These are phyloP conservation scores for Chaetodon trifasciatus DNA, from an alignment of 2,797 vertebrate species.

Conservation along the genomic window DNA sequence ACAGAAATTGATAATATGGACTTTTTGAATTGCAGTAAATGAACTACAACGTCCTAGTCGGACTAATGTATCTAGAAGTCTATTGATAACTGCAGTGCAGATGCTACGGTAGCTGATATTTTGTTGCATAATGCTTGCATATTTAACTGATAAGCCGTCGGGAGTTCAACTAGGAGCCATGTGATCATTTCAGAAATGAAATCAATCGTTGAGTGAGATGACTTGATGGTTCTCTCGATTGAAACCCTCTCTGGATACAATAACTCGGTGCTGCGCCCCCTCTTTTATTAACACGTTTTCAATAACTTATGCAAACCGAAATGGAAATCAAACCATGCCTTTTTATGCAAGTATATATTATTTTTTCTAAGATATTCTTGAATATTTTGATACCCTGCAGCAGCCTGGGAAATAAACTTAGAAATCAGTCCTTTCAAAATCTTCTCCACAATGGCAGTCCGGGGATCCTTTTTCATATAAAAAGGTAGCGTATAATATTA, in stretches of 20 bases:
- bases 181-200: constrained; percentile 42
- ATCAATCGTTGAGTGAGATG: constrained; percentile 43
- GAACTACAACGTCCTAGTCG: neutral
- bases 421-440: constrained; percentile 46
- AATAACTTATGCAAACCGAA: constrained; percentile 62
- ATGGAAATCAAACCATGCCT: constrained; percentile 53
- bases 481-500: constrained; percentile 44
- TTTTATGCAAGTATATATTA: constrained; percentile 56
- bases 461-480: constrained; percentile 52
- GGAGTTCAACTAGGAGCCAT: constrained; percentile 18
- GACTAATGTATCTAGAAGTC: neutral
- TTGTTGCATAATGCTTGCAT: neutral
- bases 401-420: constrained; percentile 66
- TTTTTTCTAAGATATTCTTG: constrained; percentile 42
- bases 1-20: neutral
- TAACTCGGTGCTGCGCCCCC: constrained; percentile 27
- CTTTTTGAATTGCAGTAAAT: neutral
- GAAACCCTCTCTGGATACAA: constrained; percentile 34
- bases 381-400: constrained; percentile 55
- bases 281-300: constrained; percentile 48
- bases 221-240: constrained; percentile 41
- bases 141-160: constrained; percentile 27
- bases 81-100: neutral
- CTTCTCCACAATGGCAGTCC: constrained; percentile 50
- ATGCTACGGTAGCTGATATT: constrained; percentile 11